Evolutionary conservation across 1,140 invertebrate genomes (phyloP), one percentile per base, ranked within the genome.

Genomic region (Bombus polaris): DNA sequence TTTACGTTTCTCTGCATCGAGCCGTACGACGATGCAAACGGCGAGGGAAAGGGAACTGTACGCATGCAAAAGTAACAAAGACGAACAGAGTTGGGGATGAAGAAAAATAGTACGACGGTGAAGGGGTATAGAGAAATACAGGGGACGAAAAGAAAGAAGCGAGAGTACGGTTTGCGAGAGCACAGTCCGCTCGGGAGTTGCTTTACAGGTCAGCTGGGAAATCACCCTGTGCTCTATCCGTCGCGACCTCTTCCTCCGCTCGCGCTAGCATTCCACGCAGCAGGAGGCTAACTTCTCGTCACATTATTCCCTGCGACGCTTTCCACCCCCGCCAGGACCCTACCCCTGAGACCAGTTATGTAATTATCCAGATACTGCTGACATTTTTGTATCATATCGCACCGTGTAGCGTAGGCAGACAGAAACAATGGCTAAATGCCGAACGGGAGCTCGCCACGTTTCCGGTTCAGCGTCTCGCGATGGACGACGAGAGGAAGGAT

Each of bases 181-280:
- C 81, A 91, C 73, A 92, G 92, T 92, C 91, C 91, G 92, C 92
- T 91, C 83, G 89, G 88, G 84, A 85, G 92, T 94, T 93, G 92
- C 93, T 95, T 95, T 95, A 95, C 95, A 94, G 94, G 95, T 94
- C 95, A 95, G 93, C 92, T 94, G 95, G 95, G 95, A 95, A 95
- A 95, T 95, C 95, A 96, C 95, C 94, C 94, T 92, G 91, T 85
- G 89, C 93, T 90, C 91, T 92, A 86, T 87, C 83, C 86, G 81
- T 87, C 89, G 83, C 86, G 85, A 84, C 88, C 92, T 85, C 85
- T 88, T 85, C 84, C 73, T 88, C 76, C 74, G 71, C 72, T 25
- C 79, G 76, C 80, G 83, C 73, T 73, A 62, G 65, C 88, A 53
- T 74, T 88, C 73, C 59, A 72, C 66, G 66, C 73, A 62, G 70